Evolutionary conservation across 2,888 invertebrate species (phyloP), one percentile per base, ranked within the genome.

Genomic region (Belgica antarctica): DNA sequence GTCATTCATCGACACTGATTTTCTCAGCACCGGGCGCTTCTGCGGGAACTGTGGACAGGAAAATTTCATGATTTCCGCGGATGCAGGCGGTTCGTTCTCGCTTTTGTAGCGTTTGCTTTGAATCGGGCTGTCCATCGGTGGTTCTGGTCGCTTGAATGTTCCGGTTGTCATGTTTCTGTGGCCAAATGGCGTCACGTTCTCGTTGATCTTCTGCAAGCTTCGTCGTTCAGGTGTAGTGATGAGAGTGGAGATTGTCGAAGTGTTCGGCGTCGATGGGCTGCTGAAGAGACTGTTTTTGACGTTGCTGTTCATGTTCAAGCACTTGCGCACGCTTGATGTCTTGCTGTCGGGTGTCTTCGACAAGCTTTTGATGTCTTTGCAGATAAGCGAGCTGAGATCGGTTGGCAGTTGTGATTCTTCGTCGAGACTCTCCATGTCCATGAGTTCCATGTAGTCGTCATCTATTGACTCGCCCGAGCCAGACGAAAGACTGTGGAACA

Each of bases 1-100:
- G 76, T 92, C 92, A 61, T 89, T 90, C 73, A 92, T 90, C 0
- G 92, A 92, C 73, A 86, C 83, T 24, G 87, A 87, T 63, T 90
- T 80, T 73, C 86, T 83, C 69, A 87, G 75, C 1, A 81, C 75
- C 0, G 84, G 82, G 72, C 83, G 76, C 71, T 61, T 52, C 61
- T 59, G 17, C 66, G n/a, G 66, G 22, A 71, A 59, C 25, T 59
- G 12, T 12, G 17, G 7, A 24, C 15, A 25, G 4, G 71, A 63
- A 8, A 70, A 66, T 31, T n/a, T 31, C 19, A 59, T 19, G 71
- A 57, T 47, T 47, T 24, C 36, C 7, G 24, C 15, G 1, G 36
- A 74, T 73, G 71, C 0, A 73, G 74, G 1, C 75, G 75, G 72
- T 75, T 10, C 70, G 77, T 80, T 71, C 78, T 77, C 72, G 77